Evolutionary conservation across 2,888 invertebrate species (phyloP).

Genomic region (Hypolimnas misippus): DNA sequence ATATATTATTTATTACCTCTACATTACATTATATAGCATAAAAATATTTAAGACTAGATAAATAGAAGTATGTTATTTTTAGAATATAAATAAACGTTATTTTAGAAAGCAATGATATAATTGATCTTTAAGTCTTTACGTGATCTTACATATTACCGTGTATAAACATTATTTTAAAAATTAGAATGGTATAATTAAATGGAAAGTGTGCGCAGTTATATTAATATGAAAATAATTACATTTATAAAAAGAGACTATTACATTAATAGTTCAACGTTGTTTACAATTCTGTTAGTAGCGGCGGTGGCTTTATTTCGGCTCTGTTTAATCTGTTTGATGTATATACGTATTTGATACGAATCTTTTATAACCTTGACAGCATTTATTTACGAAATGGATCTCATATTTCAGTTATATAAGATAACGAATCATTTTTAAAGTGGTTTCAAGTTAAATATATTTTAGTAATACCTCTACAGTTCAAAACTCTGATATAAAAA

Average conservation of each 20-base stretch:
- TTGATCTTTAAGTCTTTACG: too few species aligned
- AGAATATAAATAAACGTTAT: too few species aligned
- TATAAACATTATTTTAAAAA: too few species aligned
- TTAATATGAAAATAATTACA: too few species aligned
- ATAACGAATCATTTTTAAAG: background rate
- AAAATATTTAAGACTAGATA: too few species aligned
- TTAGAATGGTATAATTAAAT: too few species aligned
- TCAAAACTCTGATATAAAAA: too few species aligned
- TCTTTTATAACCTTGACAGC: slow-evolving; percentile 6
- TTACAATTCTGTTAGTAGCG: background rate
- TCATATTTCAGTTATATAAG: background rate
- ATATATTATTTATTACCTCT: background rate
- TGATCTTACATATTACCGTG: too few species aligned
- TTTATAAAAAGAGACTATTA: too few species aligned
- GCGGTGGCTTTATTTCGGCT: background rate
- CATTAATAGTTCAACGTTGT: background rate
- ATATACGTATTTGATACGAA: background rate
- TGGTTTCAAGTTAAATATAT: background rate
- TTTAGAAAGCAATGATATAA: too few species aligned
- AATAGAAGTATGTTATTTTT: too few species aligned
- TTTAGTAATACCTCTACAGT: background rate
- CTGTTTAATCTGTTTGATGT: slow-evolving; percentile 1
- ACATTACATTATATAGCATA: background rate
- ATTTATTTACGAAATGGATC: background rate
- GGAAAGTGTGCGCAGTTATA: too few species aligned